phyloP scores from a whole-genome alignment of 37 sponge, comb jelly and placozoan species.

The Mnemiopsis leidyi region DNA sequence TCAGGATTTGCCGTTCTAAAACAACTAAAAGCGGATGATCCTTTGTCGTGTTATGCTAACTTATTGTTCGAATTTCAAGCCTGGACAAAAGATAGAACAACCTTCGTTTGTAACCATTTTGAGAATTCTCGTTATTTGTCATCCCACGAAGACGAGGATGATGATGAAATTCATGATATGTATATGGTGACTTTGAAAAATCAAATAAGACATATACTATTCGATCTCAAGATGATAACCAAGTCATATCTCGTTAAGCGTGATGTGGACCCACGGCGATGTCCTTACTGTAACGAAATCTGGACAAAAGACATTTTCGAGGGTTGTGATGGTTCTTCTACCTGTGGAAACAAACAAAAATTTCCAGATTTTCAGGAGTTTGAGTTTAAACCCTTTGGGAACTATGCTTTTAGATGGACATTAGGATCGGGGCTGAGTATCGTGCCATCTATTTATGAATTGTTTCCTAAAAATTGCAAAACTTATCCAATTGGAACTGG shows the following conservation, averaged over 20 bases:
- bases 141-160: neutral
- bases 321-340: neutral
- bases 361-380: too few species aligned
- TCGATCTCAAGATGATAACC: neutral
- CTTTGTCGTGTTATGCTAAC: too few species aligned
- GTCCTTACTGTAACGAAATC: neutral
- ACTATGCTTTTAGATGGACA: neutral
- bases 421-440: too few species aligned
- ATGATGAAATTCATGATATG: neutral
- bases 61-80: neutral
- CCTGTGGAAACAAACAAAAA: neutral
- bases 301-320: neutral
- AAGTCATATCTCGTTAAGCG: neutral
- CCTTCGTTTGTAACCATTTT: neutral
- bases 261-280: neutral
- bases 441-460: too few species aligned
- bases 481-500: too few species aligned
- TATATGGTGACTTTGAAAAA: neutral
- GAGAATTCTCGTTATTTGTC: too few species aligned
- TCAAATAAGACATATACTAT: neutral
- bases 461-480: too few species aligned
- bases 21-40: too few species aligned
- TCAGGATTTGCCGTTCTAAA: too few species aligned
- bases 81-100: neutral
- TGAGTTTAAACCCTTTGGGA: neutral